Evolutionary conservation across 2,113 vertebrate genomes (phyloP).

Genomic region (Python bivittatus): DNA sequence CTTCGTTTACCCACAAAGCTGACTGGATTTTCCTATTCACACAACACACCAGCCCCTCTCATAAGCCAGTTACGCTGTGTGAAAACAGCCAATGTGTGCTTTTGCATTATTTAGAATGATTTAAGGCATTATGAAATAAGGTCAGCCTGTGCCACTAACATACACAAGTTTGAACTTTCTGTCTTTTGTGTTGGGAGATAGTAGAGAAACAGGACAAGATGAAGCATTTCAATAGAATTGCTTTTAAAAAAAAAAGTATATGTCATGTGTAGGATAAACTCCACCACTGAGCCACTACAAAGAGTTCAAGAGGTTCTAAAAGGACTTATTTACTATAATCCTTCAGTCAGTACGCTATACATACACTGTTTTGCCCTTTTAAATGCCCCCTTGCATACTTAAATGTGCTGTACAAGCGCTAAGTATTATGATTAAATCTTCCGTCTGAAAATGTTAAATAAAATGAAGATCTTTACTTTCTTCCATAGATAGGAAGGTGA

Average conservation of each 20-base stretch:
- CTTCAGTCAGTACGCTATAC: background rate
- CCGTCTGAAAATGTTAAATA: background rate
- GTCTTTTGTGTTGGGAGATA: background rate
- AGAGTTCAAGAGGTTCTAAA: background rate
- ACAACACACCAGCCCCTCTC: background rate
- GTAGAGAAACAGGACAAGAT: background rate
- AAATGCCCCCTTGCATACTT: background rate
- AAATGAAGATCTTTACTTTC: background rate
- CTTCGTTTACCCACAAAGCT: background rate
- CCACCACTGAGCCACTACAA: background rate
- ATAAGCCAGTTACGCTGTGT: background rate
- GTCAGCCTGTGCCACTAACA: background rate
- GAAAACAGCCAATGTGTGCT: background rate
- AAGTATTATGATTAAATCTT: background rate
- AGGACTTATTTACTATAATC: background rate
- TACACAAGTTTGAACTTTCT: background rate
- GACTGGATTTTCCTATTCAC: background rate
- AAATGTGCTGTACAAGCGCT: background rate
- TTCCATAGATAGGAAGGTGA: background rate
- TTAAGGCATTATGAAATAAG: background rate
- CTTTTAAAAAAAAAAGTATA: background rate
- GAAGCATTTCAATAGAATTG: background rate
- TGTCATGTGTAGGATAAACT: background rate
- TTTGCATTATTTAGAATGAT: background rate
- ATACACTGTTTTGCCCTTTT: background rate